Percentiles rank a stretch among this genome's conserved stretches.
phyloP scores from a whole-genome alignment of 2,113 vertebrate species.

The Parotia lawesii region DNA sequence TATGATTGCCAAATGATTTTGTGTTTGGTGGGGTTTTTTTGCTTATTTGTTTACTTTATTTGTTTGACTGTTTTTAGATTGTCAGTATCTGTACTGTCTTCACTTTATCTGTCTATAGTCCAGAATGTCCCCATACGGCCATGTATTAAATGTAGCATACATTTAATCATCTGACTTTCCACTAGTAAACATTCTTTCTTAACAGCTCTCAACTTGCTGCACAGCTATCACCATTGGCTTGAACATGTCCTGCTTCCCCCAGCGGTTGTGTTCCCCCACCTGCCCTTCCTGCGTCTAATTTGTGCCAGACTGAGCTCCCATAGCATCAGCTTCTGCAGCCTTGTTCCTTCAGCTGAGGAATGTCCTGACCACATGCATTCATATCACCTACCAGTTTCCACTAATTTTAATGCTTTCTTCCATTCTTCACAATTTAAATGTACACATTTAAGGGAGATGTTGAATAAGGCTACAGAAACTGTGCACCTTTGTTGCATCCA shows the following conservation, averaged over 20 bases:
- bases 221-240: rapidly evolving
- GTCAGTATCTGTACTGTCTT: neutral
- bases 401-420: neutral
- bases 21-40: rapidly evolving
- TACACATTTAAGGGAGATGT: neutral
- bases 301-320: neutral
- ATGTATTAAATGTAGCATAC: too few species aligned
- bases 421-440: neutral
- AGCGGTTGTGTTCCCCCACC: neutral
- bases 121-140: neutral
- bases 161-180: neutral
- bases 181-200: neutral
- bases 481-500: neutral
- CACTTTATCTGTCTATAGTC: neutral
- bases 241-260: neutral
- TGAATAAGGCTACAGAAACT: neutral
- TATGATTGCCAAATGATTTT: neutral
- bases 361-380: neutral
- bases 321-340: neutral
- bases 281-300: neutral
- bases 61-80: neutral
- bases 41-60: neutral
- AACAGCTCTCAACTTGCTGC: neutral
- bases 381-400: neutral
- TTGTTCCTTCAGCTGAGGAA: neutral